phyloP scores from a whole-genome alignment of 2,797 vertebrate genomes.

The Peromyscus attwateri region DNA sequence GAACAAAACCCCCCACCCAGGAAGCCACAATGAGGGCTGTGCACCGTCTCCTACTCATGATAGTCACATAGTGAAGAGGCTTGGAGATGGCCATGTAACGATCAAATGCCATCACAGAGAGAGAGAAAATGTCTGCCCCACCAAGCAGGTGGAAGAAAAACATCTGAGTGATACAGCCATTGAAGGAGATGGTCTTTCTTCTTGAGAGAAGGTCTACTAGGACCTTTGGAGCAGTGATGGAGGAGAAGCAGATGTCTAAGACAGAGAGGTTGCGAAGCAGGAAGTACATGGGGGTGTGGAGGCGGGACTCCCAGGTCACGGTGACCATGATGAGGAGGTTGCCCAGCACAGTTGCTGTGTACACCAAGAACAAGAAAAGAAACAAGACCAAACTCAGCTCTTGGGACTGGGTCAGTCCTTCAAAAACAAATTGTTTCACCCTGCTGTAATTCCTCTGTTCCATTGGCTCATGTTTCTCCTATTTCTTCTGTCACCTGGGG shows the following conservation, averaged over 20 bases:
- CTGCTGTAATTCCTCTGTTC: constrained; percentile 64
- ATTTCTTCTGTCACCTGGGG: not conserved
- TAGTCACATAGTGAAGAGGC: constrained; percentile 70
- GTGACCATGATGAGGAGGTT: constrained; percentile 76
- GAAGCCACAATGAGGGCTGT: not conserved
- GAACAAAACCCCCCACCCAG: constrained; percentile 62
- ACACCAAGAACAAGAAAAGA: constrained; percentile 68
- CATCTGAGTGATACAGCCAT: constrained; percentile 76
- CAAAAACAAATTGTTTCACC: constrained; percentile 74
- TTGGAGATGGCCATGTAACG: constrained; percentile 65
- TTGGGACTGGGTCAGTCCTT: constrained; percentile 68
- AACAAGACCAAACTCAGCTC: constrained; percentile 74
- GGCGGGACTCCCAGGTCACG: constrained; percentile 23
- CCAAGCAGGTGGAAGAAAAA: constrained; percentile 80
- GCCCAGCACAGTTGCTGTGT: constrained; percentile 69
- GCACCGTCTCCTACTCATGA: constrained; percentile 54
- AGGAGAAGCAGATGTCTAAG: constrained; percentile 76
- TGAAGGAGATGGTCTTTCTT: constrained; percentile 76
- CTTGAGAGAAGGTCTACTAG: constrained; percentile 58
- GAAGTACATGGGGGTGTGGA: constrained; percentile 79
- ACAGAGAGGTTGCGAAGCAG: constrained; percentile 63
- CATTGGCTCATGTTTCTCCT: not conserved
- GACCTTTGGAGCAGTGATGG: constrained; percentile 78
- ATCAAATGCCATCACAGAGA: constrained; percentile 70
- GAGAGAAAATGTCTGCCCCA: constrained; percentile 69